A percentile compares a stretch with the other conserved stretches of the same genome.
These are phyloP conservation scores for Agonopterix subpropinquella DNA, from an alignment of 2,888 invertebrate species.

Conservation along the genomic window DNA sequence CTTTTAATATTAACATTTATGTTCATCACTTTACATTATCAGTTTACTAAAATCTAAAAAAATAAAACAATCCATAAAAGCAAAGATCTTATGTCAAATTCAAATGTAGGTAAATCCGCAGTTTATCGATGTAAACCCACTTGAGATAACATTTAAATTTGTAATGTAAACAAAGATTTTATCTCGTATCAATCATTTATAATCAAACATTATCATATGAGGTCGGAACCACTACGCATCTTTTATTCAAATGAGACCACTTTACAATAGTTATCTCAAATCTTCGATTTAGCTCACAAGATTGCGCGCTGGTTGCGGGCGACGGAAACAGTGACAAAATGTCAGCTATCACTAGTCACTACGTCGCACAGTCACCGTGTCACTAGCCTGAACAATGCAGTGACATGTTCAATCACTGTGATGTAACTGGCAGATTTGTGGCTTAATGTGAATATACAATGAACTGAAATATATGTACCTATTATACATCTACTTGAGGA, in stretches of 20 bases:
- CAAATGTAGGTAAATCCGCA: no score
- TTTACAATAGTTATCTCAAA: neutral
- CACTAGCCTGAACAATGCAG: neutral
- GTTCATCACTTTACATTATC: neutral
- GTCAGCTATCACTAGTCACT: conserved; percentile 3
- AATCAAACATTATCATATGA: neutral
- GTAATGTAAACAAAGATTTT: neutral
- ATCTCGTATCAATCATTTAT: conserved; percentile 1
- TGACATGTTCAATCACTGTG: neutral
- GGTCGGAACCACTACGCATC: conserved; percentile 1
- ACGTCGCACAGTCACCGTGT: conserved; percentile 4
- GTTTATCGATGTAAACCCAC: neutral
- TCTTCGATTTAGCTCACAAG: neutral
- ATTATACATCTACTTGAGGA: no score
- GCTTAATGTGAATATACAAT: neutral
- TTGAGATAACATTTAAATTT: neutral
- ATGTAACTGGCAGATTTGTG: neutral
- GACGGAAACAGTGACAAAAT: conserved; percentile 10
- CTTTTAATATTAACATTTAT: conserved; percentile 3
- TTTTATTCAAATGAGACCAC: conserved; percentile 5
- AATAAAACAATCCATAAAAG: neutral
- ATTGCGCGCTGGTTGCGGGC: neutral
- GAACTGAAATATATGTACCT: no score
- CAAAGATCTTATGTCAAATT: no score
- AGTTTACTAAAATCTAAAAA: conserved; percentile 2